A percentile compares a stretch with the other conserved stretches of the same genome.
phyloP scores from a whole-genome alignment of 2,113 vertebrate species.

The Passer montanus region DNA sequence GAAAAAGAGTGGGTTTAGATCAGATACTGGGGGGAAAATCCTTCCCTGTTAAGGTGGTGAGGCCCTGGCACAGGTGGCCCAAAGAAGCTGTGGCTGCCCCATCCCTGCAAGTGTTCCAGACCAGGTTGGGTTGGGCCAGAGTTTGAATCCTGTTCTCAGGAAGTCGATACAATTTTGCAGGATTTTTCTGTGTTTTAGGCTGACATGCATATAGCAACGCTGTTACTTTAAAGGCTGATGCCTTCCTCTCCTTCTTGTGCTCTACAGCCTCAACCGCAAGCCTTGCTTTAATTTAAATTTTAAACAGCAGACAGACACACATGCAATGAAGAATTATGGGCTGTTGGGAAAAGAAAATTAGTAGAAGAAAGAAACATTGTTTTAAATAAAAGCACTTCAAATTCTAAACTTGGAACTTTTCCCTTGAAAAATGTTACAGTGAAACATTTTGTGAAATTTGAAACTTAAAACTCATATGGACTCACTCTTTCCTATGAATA shows the following conservation, averaged over 20 bases:
- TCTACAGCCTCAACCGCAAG: not conserved
- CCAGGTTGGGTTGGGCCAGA: fast-evolving
- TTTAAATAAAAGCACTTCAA: constrained; percentile 5
- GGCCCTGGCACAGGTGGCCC: not conserved
- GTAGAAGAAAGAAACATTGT: constrained; percentile 35
- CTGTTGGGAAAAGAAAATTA: not conserved
- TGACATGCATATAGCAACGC: not conserved
- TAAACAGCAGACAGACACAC: not conserved
- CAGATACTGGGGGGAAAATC: fast-evolving
- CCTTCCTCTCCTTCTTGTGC: not conserved
- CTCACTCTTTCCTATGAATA: not conserved
- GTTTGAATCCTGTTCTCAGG: not conserved
- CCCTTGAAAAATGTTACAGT: not conserved
- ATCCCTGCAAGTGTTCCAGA: not conserved
- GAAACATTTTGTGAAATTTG: not conserved
- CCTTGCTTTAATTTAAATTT: constrained; percentile 37
- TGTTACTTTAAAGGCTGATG: not conserved
- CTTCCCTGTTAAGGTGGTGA: not conserved
- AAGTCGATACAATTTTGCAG: not conserved
- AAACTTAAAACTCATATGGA: not conserved
- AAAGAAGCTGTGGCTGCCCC: not conserved
- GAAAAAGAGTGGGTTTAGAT: not conserved
- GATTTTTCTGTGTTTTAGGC: not conserved
- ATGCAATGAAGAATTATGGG: not conserved
- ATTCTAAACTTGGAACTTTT: not conserved